Evolutionary conservation across 2,113 vertebrate species (phyloP).

Genomic region (Ciconia boyciana): DNA sequence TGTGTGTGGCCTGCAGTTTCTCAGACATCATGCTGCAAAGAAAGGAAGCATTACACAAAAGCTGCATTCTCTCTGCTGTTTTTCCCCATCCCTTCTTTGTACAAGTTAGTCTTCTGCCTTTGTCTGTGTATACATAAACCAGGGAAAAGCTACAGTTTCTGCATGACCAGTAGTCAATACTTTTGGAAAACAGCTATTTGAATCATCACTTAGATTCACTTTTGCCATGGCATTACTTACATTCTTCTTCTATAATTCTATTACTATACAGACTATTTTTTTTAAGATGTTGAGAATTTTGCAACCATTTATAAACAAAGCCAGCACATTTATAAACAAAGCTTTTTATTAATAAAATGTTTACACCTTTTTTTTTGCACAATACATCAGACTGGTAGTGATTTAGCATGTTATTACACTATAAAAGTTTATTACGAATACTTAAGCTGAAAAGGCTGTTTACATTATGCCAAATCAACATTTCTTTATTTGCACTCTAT

Average conservation of each 20-base stretch:
- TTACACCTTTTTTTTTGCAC: conserved; percentile 79
- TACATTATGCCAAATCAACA: conserved; percentile 59
- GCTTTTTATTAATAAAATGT: conserved; percentile 88
- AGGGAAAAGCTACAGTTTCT: neutral
- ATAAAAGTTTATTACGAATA: conserved; percentile 64
- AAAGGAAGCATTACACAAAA: conserved; percentile 10
- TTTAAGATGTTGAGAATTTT: neutral
- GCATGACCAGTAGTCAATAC: neutral
- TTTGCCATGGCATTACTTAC: neutral
- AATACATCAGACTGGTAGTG: conserved; percentile 70
- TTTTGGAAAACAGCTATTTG: neutral
- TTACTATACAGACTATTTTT: neutral
- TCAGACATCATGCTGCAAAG: neutral
- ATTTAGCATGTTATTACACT: conserved; percentile 66
- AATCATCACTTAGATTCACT: neutral
- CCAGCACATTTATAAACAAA: conserved; percentile 66
- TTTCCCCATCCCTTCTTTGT: neutral
- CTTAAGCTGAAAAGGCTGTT: conserved; percentile 59
- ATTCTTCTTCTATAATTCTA: neutral
- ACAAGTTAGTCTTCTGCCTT: neutral
- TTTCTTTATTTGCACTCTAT: conserved; percentile 47
- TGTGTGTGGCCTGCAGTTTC: conserved; percentile 19
- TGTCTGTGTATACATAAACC: neutral
- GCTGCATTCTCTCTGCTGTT: conserved; percentile 10
- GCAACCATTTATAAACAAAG: conserved; percentile 17